These are phyloP conservation scores for Halichondria panicea DNA, from an alignment of 37 sponge, comb jelly and placozoan species.

Conservation along the genomic window DNA sequence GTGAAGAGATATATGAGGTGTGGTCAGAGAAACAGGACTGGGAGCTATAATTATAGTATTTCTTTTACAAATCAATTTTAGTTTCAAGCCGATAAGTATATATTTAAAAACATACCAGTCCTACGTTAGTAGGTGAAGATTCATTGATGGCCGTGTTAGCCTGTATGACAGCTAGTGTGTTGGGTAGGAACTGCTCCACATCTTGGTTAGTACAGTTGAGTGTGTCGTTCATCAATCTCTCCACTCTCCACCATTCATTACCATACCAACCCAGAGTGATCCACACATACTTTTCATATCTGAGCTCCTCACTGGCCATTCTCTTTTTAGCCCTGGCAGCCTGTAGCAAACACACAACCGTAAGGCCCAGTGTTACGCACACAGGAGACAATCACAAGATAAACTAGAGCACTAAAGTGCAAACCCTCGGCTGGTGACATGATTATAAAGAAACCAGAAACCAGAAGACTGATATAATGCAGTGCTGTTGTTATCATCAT, in stretches of 20 bases:
- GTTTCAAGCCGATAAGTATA: neutral
- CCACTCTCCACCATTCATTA: constrained; percentile 43
- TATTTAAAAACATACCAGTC: constrained; percentile 15
- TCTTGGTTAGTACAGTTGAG: constrained; percentile 32
- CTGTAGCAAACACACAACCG: no score
- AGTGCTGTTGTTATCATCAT: no score
- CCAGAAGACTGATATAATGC: no score
- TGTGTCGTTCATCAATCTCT: neutral
- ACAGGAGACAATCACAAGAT: no score
- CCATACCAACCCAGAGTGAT: constrained; percentile 56
- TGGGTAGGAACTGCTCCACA: constrained; percentile 1
- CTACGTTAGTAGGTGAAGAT: constrained; percentile 32
- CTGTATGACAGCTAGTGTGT: constrained; percentile 6
- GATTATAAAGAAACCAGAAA: no score
- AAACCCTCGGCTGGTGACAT: no score
- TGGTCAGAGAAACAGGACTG: no score
- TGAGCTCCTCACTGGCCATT: neutral
- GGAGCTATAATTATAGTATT: neutral
- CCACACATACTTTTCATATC: constrained; percentile 39
- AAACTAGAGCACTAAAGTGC: no score
- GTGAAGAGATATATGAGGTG: neutral
- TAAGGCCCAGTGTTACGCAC: no score
- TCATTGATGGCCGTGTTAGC: constrained; percentile 8
- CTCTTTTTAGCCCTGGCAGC: neutral
- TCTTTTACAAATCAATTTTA: neutral